Conservation (phyloP, 2,888 invertebrate genomes). For the Sphaeridia pumilis region DNA sequence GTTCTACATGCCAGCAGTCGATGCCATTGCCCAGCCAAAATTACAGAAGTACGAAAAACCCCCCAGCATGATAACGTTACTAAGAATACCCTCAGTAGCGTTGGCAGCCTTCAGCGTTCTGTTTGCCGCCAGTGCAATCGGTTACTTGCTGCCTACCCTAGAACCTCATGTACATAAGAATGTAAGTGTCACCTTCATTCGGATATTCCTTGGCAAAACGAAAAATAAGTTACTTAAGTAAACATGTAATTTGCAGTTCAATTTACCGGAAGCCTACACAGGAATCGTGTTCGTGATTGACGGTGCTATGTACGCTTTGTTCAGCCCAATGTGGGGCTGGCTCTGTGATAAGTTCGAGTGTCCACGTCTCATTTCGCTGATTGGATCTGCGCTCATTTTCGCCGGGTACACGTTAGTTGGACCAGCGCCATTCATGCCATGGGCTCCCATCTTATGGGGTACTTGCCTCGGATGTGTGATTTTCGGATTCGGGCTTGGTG, state of each 20-base stretch:
- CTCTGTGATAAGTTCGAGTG: slow-evolving; percentile 57
- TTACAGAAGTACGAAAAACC: slow-evolving; percentile 10
- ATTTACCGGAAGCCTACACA: slow-evolving; percentile 35
- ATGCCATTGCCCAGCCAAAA: slow-evolving; percentile 6
- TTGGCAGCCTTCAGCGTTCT: slow-evolving; percentile 59
- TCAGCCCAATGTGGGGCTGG: slow-evolving; percentile 70
- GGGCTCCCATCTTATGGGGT: slow-evolving; percentile 10
- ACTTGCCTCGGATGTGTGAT: slow-evolving; percentile 13
- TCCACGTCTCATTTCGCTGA: slow-evolving; percentile 56
- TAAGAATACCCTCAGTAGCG: slow-evolving; percentile 62
- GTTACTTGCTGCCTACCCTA: slow-evolving; percentile 77
- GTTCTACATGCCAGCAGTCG: slow-evolving; percentile 43
- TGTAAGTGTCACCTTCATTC: slow-evolving; percentile 39
- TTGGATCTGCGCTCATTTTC: slow-evolving; percentile 55
- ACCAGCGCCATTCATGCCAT: slow-evolving; percentile 63
- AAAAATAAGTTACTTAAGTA: too few species aligned
- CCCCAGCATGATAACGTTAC: slow-evolving; percentile 47
- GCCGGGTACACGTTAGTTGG: slow-evolving; percentile 64
- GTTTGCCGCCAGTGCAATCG: slow-evolving; percentile 67
- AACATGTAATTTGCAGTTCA: slow-evolving; percentile 5
- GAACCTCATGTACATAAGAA: slow-evolving; percentile 66
- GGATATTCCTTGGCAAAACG: too few species aligned
- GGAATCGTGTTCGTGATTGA: slow-evolving; percentile 61
- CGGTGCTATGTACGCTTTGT: slow-evolving; percentile 67
- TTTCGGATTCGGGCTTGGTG: slow-evolving; percentile 64